Base-by-base conservation (phyloP, 2,888 invertebrate species). In the Gymnocheta viridis region DNA sequence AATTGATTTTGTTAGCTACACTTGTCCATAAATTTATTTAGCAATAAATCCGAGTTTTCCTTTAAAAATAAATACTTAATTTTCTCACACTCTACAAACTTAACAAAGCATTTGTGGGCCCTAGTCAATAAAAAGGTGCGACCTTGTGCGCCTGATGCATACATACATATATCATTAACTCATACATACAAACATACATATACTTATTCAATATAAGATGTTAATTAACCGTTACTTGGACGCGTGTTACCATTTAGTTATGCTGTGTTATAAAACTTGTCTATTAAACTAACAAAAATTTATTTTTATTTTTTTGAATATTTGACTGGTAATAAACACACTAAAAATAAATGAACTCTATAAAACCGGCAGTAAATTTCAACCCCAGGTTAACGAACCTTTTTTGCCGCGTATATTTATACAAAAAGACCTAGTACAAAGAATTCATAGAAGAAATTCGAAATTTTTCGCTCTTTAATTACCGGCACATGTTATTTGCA, bases 201-300 rank as follows among this genome's bases (percentile, higher is more conserved):
- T 41, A 41, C 14, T 14, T 27, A 29, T 32, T 14, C 2, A 44
- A 56, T 74, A 67, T 73, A 73, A 38, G 56, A 54, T 81, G 47
- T 67, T 81, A 81, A 81, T 84, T 84, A 84, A 84, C 12, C 83
- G 77, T 84, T 77, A 47, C 77, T 29, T 38, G 54, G 67, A 62
- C 80, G 83, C 77, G 83, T 84, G 83, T 67, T 77, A 49, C 6
- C 51, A 72, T 77, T 83, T 81, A 84, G 83, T 73, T 81, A 73
- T 73, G 80, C 80, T 29, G 24, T 19, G 27, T 66, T 51, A 22
- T 47, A 58, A 27, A 47, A 76, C 17, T 56, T 35, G 22, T 69
- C 54, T 44, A 24, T 72, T 56, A 66, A 67, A 64, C n/a, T 32
- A 73, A 54, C 22, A 51, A 24, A 9, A 29, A 19, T n/a, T n/a